phyloP scores from a whole-genome alignment of 30 jellyfish, hydroid and myxozoan species.

The Rhopilema esculentum region DNA sequence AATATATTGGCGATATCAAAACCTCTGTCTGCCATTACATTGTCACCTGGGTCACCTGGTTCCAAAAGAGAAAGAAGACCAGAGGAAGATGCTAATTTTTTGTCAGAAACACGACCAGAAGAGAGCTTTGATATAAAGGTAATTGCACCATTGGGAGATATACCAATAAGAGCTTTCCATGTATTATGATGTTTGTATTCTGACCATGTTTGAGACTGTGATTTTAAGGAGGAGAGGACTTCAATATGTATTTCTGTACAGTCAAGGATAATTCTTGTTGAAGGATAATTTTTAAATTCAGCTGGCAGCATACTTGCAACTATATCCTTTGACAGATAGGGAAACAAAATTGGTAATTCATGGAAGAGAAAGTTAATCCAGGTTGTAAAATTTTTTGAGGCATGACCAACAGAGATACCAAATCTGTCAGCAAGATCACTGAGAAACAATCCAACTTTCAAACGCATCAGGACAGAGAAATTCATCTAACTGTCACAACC shows the following conservation, averaged over 20 bases:
- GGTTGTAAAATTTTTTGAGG: not conserved
- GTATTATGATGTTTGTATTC: constrained; percentile 67
- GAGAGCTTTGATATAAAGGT: constrained; percentile 53
- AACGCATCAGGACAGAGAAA: constrained; percentile 38
- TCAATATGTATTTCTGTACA: constrained; percentile 58
- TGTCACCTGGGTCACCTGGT: constrained; percentile 74
- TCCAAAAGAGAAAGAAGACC: constrained; percentile 42
- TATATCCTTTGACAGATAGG: constrained; percentile 28
- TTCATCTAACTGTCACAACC: constrained; percentile 22
- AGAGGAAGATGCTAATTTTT: constrained; percentile 30
- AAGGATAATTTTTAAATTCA: not conserved
- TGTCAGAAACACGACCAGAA: constrained; percentile 70
- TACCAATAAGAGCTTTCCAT: constrained; percentile 64
- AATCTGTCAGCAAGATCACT: constrained; percentile 22
- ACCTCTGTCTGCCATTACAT: constrained; percentile 73
- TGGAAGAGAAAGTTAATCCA: constrained; percentile 33
- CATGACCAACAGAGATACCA: constrained; percentile 50
- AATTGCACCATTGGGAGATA: constrained; percentile 53
- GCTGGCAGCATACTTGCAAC: constrained; percentile 16
- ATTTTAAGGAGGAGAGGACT: constrained; percentile 44
- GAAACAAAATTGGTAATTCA: constrained; percentile 30
- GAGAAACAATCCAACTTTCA: constrained; percentile 34
- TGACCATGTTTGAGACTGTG: constrained; percentile 56
- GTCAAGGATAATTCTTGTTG: constrained; percentile 51
- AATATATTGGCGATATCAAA: constrained; percentile 44